Evolutionary conservation across 2,797 vertebrate genomes (phyloP).

Genomic region (Pantherophis vulpinus): DNA sequence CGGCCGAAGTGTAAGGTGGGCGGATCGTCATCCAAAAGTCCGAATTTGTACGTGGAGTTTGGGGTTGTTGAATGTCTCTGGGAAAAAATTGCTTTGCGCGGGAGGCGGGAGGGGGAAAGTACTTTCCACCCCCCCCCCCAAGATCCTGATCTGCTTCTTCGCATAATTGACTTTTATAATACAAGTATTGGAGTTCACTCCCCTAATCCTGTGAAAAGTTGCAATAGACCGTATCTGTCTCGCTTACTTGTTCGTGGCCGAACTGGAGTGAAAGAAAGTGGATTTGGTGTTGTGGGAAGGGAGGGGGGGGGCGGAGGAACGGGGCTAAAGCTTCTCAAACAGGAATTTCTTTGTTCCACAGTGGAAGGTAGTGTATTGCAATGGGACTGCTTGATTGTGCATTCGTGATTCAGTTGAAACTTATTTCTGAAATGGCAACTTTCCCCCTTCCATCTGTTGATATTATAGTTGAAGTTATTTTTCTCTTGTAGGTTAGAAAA

Average conservation of each 20-base stretch:
- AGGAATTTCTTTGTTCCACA: slow-evolving; percentile 72
- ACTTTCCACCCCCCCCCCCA: slow-evolving; percentile 9
- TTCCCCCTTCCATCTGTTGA: slow-evolving; percentile 1
- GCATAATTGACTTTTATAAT: neutral
- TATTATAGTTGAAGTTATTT: neutral
- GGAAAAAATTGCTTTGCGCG: neutral
- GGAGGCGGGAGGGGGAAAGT: slow-evolving; percentile 41
- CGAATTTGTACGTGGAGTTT: neutral
- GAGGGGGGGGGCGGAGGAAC: no score
- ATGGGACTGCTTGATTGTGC: slow-evolving; percentile 28
- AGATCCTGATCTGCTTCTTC: slow-evolving; percentile 36
- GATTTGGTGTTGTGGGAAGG: slow-evolving; percentile 42
- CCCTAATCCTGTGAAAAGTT: neutral
- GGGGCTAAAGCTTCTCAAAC: slow-evolving; percentile 27
- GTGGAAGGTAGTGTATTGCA: slow-evolving; percentile 49
- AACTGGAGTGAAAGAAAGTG: slow-evolving; percentile 34
- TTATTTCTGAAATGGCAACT: slow-evolving; percentile 26
- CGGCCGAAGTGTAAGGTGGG: slow-evolving; percentile 50
- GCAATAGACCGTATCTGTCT: neutral
- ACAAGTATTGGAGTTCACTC: neutral
- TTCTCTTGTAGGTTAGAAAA: slow-evolving; percentile 2
- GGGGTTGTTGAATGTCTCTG: neutral
- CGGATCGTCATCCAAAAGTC: neutral
- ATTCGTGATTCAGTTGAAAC: slow-evolving; percentile 22
- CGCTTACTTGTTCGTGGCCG: slow-evolving; percentile 15